Conservation (phyloP, 2,888 invertebrate genomes). For the Chrysopilus asiliformis region DNA sequence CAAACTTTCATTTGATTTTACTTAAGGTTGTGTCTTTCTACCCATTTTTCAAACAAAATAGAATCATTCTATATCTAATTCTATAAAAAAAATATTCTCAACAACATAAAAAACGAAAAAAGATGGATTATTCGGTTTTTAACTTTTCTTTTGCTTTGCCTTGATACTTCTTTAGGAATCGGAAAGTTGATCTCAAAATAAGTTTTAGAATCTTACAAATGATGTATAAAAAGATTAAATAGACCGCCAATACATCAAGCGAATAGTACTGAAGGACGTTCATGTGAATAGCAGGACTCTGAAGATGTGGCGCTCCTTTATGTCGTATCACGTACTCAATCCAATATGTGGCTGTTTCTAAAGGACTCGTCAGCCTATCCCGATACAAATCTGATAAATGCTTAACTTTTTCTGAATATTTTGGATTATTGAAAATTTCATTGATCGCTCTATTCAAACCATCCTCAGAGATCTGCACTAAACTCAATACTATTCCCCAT, state of each 20-base stretch:
- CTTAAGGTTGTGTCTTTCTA: no score
- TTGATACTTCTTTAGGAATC: no score
- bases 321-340: slow-evolving; percentile 10
- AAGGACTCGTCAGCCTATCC: slow-evolving; percentile 9
- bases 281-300: slow-evolving; percentile 33
- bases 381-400: slow-evolving; percentile 4
- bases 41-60: no score
- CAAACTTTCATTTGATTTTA: no score
- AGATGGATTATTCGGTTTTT: no score
- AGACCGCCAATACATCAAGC: slow-evolving; percentile 34
- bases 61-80: no score
- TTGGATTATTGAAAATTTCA: slow-evolving; percentile 19
- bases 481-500: slow-evolving; percentile 23
- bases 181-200: no score
- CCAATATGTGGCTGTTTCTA: slow-evolving; percentile 10
- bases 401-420: slow-evolving; percentile 15
- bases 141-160: no score
- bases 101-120: no score
- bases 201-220: no score
- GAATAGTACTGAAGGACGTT: slow-evolving; percentile 35
- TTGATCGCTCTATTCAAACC: slow-evolving; percentile 14
- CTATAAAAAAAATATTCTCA: no score
- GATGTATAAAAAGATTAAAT: no score
- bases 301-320: slow-evolving; percentile 9
- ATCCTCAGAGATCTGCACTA: slow-evolving; percentile 18